Conservation (phyloP, 2,797 vertebrate genomes). For the Tokudaia tokunoshimensis region DNA sequence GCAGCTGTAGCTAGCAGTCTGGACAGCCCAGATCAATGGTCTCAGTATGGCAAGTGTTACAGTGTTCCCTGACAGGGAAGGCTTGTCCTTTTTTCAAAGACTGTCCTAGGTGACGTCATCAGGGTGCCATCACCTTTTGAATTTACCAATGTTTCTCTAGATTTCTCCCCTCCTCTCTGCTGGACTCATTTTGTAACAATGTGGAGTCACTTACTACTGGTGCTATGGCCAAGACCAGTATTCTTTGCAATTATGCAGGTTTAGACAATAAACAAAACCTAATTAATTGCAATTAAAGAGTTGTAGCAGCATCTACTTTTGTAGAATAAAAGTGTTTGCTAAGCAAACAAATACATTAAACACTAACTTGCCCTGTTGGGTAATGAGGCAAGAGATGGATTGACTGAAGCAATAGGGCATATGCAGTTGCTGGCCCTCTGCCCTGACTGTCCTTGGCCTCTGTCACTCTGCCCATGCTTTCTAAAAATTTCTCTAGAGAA, state of each 20-base stretch:
- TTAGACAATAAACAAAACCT: conserved; percentile 36
- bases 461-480: background rate
- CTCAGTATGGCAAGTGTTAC: background rate
- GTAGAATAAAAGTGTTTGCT: conserved; percentile 29
- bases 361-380: background rate
- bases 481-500: background rate
- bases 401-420: background rate
- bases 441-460: background rate
- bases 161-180: background rate
- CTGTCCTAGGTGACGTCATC: conserved; percentile 15
- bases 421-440: background rate
- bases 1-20: background rate
- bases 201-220: background rate
- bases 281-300: conserved; percentile 52
- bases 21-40: background rate
- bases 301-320: background rate
- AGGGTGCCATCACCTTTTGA: background rate
- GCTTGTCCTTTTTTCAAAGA: conserved; percentile 2
- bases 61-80: background rate
- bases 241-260: conserved; percentile 38
- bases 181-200: background rate
- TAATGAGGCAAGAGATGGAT: background rate
- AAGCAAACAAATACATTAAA: conserved; percentile 46
- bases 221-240: conserved; percentile 1
- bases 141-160: background rate